Conservation (phyloP, 2,888 invertebrate species). For the Tachina lurida region DNA sequence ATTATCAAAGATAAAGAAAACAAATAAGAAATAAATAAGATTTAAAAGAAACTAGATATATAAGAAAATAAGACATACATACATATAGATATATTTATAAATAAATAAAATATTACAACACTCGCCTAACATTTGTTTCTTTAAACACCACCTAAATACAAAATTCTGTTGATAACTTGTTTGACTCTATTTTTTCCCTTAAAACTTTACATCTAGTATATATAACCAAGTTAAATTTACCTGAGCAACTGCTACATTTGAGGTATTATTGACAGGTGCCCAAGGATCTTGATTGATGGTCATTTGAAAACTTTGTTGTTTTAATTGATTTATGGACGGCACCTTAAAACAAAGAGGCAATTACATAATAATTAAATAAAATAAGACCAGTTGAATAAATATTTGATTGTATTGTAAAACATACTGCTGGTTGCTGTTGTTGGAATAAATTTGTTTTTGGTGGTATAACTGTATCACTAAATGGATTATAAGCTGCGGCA, state of each 20-base stretch:
- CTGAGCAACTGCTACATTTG: conserved; percentile 79
- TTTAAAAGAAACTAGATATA: conserved; percentile 43
- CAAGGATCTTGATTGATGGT: conserved; percentile 83
- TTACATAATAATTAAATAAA: not conserved
- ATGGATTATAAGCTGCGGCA: conserved; percentile 82
- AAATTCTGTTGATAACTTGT: not conserved
- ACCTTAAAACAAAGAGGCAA: conserved; percentile 75
- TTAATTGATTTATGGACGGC: conserved; percentile 83
- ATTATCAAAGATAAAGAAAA: conserved; percentile 55
- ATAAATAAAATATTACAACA: conserved; percentile 27
- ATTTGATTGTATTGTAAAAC: conserved; percentile 59
- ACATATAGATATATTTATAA: no score
- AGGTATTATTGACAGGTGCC: conserved; percentile 80
- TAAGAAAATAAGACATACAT: conserved; percentile 22
- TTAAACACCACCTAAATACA: conserved; percentile 21
- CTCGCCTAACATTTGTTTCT: conserved; percentile 37
- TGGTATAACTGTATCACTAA: conserved; percentile 82
- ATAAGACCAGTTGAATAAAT: not conserved
- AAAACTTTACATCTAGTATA: not conserved
- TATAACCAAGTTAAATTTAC: conserved; percentile 75
- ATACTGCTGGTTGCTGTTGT: conserved; percentile 82
- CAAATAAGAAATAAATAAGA: conserved; percentile 48
- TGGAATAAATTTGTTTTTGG: conserved; percentile 86
- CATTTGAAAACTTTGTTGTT: conserved; percentile 83
- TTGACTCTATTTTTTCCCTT: conserved; percentile 22